phyloP scores from a whole-genome alignment of 2,113 vertebrate species.

The Stegastes partitus region DNA sequence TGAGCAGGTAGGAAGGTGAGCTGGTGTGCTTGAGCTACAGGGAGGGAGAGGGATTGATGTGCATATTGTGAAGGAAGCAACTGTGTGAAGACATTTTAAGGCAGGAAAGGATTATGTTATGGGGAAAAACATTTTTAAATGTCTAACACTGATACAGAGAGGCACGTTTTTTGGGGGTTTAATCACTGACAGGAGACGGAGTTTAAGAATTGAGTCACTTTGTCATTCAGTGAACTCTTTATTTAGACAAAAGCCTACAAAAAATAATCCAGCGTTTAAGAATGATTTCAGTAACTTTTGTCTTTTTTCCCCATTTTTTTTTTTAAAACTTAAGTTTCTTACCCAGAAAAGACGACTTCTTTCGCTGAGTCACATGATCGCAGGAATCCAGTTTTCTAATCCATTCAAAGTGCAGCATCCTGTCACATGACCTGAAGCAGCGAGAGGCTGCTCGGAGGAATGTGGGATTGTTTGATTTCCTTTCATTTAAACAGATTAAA shows the following conservation, averaged over 20 bases:
- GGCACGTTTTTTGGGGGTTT: no score
- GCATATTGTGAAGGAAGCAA: no score
- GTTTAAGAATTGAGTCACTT: background rate
- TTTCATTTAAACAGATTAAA: no score
- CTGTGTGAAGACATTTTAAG: no score
- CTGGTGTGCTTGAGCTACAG: no score
- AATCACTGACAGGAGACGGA: no score
- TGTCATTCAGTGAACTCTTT: constrained; percentile 11
- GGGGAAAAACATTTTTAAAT: no score
- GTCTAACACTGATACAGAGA: no score
- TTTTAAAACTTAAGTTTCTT: background rate
- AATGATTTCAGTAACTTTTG: background rate
- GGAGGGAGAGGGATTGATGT: no score
- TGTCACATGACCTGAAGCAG: constrained; percentile 46
- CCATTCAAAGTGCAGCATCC: constrained; percentile 43
- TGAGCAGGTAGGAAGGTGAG: no score
- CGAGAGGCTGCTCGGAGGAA: background rate
- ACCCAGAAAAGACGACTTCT: background rate
- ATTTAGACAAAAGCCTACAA: constrained; percentile 31
- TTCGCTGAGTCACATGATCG: constrained; percentile 41
- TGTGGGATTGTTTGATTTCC: background rate
- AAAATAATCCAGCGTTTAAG: background rate
- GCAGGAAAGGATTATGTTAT: no score
- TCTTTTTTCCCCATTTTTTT: background rate
- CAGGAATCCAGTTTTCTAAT: constrained; percentile 41